These are phyloP conservation scores for Turritopsis dohrnii DNA, from an alignment of 30 jellyfish, hydroid and myxozoan species.

Conservation along the genomic window DNA sequence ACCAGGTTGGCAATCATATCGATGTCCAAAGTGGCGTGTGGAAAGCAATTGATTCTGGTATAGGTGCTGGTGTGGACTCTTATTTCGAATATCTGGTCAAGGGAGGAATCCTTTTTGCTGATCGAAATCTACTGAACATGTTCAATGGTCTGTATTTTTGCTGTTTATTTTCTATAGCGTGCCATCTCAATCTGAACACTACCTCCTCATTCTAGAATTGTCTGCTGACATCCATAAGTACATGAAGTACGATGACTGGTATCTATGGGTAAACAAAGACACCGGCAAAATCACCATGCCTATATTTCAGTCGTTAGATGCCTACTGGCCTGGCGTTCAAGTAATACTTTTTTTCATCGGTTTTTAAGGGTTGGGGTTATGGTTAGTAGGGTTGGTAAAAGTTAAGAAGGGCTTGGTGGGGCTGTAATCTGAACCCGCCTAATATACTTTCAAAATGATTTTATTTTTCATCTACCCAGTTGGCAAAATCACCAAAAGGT, in stretches of 20 bases:
- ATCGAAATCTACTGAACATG: constrained; percentile 54
- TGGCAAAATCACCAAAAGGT: no score
- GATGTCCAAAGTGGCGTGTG: constrained; percentile 65
- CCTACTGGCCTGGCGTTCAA: constrained; percentile 96
- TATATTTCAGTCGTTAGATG: constrained; percentile 85
- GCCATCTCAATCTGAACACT: neutral
- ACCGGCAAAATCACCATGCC: constrained; percentile 72
- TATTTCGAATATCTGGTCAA: constrained; percentile 84
- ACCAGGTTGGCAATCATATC: constrained; percentile 80
- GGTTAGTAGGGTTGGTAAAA: no score
- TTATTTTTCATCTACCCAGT: no score
- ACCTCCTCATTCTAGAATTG: constrained; percentile 28
- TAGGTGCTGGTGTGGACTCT: constrained; percentile 95
- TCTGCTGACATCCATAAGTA: constrained; percentile 47
- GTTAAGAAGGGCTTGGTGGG: no score
- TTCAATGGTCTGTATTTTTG: constrained; percentile 40
- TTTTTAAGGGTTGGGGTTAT: no score
- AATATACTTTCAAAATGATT: no score
- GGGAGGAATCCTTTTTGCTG: constrained; percentile 68
- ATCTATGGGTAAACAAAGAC: constrained; percentile 83
- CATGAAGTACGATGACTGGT: constrained; percentile 85
- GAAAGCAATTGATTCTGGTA: constrained; percentile 93
- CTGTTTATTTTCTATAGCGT: neutral
- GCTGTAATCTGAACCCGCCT: no score
- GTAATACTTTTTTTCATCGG: constrained; percentile 14